Base-by-base conservation (phyloP, 1,140 invertebrate genomes). In the Conus ventricosus region DNA sequence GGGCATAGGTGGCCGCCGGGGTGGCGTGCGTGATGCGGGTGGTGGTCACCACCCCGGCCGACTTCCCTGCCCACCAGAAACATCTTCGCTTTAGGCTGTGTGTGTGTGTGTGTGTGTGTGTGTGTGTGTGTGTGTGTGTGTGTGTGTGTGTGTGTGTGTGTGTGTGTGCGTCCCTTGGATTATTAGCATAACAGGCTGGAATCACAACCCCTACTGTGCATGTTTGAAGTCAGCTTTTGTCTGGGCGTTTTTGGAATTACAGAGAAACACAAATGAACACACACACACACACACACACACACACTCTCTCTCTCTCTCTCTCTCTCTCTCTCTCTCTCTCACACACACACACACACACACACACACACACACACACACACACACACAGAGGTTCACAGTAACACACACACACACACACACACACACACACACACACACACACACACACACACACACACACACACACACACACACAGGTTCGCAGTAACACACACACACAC, bases 21-120 rank as follows among this genome's bases (percentile, higher is more conserved):
- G 98, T 99, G 0, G 98, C 98, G 94, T 99, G 98, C 0, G 98
- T 99, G 0, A 99, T 97, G 88, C 98, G 96, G 54, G 98, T 98
- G 0, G 97, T 99, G 1, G 98, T 99, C 6, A 99, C 97, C 81
- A 99, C 51, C 4, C 85, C 85, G 5, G 71, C 53, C 4, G 71
- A 87, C 25, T 78, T 75, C 55, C 85, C 85, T 87, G 84, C 67
- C 10, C 60, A 4, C 39, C 39, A 39, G 39, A 39, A 39, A 39
- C 39, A 39, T 39, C 39, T 0, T 39, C 39, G 39, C 39, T 39
- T 39, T 39, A 39, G 39, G 39, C 1, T 63, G 60, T 63, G 60
- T 63, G 60, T 4, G 60, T 63, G 60, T 4, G 60, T 63, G 60
- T 63, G 60, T 63, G 60, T 63, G 60, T 4, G 60, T 63, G 60